Evolutionary conservation across 2,888 invertebrate species (phyloP).

Genomic region (Callinectes sapidus): DNA sequence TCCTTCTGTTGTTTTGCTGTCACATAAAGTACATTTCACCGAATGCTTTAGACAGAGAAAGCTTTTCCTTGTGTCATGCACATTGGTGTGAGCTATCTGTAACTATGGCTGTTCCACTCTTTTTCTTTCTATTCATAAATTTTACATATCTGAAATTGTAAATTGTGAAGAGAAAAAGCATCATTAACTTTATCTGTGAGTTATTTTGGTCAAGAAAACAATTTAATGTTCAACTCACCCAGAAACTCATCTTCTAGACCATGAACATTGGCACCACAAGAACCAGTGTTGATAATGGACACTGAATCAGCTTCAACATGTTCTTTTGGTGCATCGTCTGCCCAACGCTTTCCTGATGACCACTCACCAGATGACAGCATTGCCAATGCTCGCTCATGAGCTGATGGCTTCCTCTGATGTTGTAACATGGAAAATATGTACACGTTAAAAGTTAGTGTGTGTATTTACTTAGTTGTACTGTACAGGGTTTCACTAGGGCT

Average conservation of each 20-base stretch:
- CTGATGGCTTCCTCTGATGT: conserved; percentile 85
- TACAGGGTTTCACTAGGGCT: too few relatives aligned
- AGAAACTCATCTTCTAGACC: conserved; percentile 98
- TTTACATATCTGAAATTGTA: background rate
- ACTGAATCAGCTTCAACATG: conserved; percentile 84
- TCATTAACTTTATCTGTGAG: background rate
- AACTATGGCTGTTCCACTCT: too few relatives aligned
- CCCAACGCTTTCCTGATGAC: conserved; percentile 93
- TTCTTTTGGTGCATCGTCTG: conserved; percentile 88
- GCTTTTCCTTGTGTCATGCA: too few relatives aligned
- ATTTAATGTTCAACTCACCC: conserved; percentile 76
- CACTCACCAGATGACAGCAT: conserved; percentile 90
- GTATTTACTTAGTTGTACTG: too few relatives aligned
- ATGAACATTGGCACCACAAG: conserved; percentile 98
- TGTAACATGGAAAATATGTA: conserved; percentile 18
- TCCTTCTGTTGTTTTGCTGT: too few relatives aligned
- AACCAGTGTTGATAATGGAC: conserved; percentile 91
- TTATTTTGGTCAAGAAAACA: background rate
- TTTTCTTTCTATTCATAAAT: too few relatives aligned
- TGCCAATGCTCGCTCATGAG: conserved; percentile 90
- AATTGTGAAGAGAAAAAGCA: background rate
- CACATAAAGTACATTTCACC: too few relatives aligned
- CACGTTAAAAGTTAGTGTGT: background rate
- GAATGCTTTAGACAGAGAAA: too few relatives aligned
- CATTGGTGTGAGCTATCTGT: too few relatives aligned